phyloP scores from a whole-genome alignment of 2,888 invertebrate species.

The Drosophila aldrichi region DNA sequence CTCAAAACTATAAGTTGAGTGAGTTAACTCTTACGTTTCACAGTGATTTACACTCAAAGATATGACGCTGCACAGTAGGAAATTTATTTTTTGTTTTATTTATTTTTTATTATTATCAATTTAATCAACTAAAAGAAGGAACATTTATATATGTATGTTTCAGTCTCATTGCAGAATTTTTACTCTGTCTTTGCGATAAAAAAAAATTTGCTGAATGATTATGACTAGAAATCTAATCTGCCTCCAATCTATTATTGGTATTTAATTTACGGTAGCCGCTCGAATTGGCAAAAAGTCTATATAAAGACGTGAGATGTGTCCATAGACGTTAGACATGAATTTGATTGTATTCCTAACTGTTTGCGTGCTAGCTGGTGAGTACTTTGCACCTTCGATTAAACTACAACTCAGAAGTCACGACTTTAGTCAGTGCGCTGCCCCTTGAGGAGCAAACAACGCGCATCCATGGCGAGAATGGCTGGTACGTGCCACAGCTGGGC shows the following conservation, averaged over 20 bases:
- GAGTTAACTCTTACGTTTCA: not conserved
- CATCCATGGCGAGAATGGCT: slow-evolving; percentile 66
- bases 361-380: slow-evolving; percentile 57
- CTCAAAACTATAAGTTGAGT: not conserved
- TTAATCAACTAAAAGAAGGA: not conserved
- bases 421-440: slow-evolving; percentile 48
- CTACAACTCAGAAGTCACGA: not conserved
- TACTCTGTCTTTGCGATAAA: not conserved
- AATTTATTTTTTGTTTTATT: not conserved
- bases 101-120: not conserved
- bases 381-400: slow-evolving; percentile 23
- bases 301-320: slow-evolving; percentile 22
- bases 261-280: slow-evolving; percentile 28
- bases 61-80: not conserved
- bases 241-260: not conserved
- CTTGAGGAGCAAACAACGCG: slow-evolving; percentile 39
- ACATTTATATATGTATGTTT: not conserved
- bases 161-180: not conserved
- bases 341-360: slow-evolving; percentile 46
- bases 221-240: slow-evolving; percentile 36
- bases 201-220: not conserved
- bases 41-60: not conserved
- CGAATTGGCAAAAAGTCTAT: slow-evolving; percentile 33
- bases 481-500: slow-evolving; percentile 64
- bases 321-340: slow-evolving; percentile 44